Base-by-base conservation (phyloP, 1,140 invertebrate genomes). In the Rhagoletis pomonella region DNA sequence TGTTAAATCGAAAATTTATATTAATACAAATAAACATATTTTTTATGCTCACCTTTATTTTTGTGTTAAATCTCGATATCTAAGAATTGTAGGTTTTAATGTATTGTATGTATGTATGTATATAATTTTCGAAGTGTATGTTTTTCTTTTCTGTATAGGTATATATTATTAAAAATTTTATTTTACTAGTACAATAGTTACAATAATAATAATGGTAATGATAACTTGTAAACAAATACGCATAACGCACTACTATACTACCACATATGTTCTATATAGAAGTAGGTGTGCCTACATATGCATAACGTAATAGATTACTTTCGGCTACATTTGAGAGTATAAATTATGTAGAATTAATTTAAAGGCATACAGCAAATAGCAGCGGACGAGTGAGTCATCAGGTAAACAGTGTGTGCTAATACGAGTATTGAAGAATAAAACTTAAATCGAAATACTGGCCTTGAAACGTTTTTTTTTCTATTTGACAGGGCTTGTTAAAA, bases 351-450 rank as follows among this genome's bases (percentile, higher is more conserved):
- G n/a, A 55, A 55, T 81, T 81, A 55, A 58, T 55, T 81, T 81
- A 81, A 81, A 81, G 73, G 73, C 73, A 81, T 55, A 17, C 17
- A 62, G 60, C 60, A 62, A 62, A 62, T 19, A 81, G 73, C n/a
- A 81, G 50, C 73, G 73, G 73, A 81, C 73, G 73, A 58, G 73
- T 81, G 73, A 81, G 50, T 81, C 50, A 17, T 81, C 73, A 81
- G 50, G 50, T 81, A 81, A 81, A 81, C 44, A 19, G 73, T 81
- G 73, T 81, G 73, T 81, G 73, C 17, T 19, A 81, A 81, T 9
- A 62, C 1, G n/a, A 62, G n/a, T 3, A 62, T 62, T 1, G 60
- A 17, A 17, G n/a, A 17, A 62, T 62, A 62, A 62, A 7, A 62
- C 4, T 7, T n/a, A n/a, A 7, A 62, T 62, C 29, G n/a, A 62